Percentiles rank a stretch among this genome's conserved stretches.
Evolutionary conservation across 2,888 invertebrate species (phyloP).

Genomic region (Nomada fucata): DNA sequence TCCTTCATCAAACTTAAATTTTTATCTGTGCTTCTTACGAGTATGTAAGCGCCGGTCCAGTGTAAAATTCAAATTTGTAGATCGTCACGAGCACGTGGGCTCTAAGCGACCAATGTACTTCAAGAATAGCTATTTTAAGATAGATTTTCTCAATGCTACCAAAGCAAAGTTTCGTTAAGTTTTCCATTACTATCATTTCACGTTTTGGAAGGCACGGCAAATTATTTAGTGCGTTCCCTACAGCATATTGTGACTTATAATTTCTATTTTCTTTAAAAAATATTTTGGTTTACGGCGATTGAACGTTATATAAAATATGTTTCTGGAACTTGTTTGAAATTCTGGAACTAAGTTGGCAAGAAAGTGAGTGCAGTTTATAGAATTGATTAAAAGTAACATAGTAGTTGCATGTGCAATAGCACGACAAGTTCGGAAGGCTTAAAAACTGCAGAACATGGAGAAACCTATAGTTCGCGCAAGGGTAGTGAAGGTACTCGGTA

Average conservation of each 20-base stretch:
- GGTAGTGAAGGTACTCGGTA: conserved; percentile 98
- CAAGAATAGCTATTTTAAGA: conserved; percentile 51
- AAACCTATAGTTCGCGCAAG: conserved; percentile 94
- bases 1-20: background rate
- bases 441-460: conserved; percentile 86
- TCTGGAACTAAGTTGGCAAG: conserved; percentile 41
- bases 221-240: background rate
- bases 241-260: background rate
- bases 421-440: background rate
- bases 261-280: background rate
- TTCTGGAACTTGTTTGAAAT: conserved; percentile 15
- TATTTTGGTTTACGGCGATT: background rate
- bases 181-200: background rate
- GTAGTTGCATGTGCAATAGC: conserved; percentile 17
- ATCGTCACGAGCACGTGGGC: conserved; percentile 45
- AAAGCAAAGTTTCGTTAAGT: conserved; percentile 31
- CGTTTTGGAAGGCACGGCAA: background rate
- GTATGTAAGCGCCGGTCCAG: background rate
- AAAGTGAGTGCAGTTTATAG: background rate
- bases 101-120: conserved; percentile 38
- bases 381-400: background rate
- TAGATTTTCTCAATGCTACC: conserved; percentile 53
- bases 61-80: conserved; percentile 18
- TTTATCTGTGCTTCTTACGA: background rate
- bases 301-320: background rate